A percentile compares a stretch with the other conserved stretches of the same genome.
Evolutionary conservation across 2,797 vertebrate species (phyloP).

Genomic region (Coregonus ussuriensis): DNA sequence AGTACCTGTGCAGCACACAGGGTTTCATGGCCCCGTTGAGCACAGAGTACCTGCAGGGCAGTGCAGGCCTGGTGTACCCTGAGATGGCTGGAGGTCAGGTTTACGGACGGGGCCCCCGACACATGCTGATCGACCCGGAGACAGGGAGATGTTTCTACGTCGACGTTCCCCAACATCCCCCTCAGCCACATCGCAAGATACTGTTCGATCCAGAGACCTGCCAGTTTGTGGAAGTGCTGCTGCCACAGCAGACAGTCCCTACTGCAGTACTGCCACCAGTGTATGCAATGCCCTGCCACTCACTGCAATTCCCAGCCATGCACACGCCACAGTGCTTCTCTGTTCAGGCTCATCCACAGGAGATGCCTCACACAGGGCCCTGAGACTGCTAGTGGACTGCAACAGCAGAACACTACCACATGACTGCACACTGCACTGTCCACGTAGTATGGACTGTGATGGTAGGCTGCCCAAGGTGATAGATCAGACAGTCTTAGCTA

Average conservation of each 20-base stretch:
- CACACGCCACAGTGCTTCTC: constrained; percentile 66
- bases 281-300: constrained; percentile 55
- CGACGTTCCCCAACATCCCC: constrained; percentile 66
- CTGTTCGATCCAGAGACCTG: constrained; percentile 88
- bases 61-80: constrained; percentile 30
- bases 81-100: constrained; percentile 42
- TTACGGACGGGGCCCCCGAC: constrained; percentile 35
- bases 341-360: constrained; percentile 48
- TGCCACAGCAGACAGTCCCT: constrained; percentile 67
- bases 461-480: not conserved
- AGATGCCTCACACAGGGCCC: constrained; percentile 51
- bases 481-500: not conserved
- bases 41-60: not conserved
- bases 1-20: constrained; percentile 33
- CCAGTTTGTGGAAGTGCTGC: constrained; percentile 84
- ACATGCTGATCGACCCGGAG: constrained; percentile 78
- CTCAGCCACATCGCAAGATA: constrained; percentile 78
- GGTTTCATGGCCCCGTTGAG: constrained; percentile 33
- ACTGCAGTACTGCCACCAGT: constrained; percentile 59
- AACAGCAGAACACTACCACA: not conserved
- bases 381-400: not conserved
- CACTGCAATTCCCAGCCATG: constrained; percentile 45
- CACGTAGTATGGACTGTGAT: not conserved
- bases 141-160: constrained; percentile 80
- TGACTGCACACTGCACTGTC: not conserved